These are phyloP conservation scores for Sciurus carolinensis DNA, from an alignment of 2,797 vertebrate genomes.

Conservation along the genomic window DNA sequence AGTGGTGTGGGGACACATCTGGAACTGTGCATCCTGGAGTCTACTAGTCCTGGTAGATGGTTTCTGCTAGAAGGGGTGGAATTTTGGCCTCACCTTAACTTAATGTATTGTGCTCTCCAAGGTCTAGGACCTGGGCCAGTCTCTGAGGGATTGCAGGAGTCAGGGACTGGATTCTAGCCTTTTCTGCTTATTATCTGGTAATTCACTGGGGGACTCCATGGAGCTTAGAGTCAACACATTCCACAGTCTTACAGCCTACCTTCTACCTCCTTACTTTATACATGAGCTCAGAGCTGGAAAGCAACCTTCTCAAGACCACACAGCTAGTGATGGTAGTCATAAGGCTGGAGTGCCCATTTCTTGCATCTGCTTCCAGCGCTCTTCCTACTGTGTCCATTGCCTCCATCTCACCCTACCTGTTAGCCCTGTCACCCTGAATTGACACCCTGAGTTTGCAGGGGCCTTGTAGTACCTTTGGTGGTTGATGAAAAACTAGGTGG, in stretches of 20 bases:
- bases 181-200: background rate
- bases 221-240: background rate
- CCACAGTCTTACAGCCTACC: rapidly evolving
- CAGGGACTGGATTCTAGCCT: background rate
- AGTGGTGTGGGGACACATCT: background rate
- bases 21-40: background rate
- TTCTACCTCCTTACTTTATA: background rate
- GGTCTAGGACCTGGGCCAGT: background rate
- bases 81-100: background rate
- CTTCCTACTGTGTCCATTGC: background rate
- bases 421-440: background rate
- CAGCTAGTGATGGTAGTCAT: background rate
- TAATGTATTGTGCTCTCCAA: background rate
- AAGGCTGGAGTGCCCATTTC: background rate
- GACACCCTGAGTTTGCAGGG: background rate
- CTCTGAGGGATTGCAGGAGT: background rate
- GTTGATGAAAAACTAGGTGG: background rate
- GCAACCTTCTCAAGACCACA: background rate
- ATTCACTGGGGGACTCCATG: background rate
- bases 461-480: rapidly evolving
- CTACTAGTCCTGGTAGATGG: background rate
- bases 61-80: background rate
- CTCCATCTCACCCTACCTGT: background rate
- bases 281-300: background rate
- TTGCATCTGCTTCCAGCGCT: background rate